Percentiles rank a stretch among this genome's conserved stretches.
These are phyloP conservation scores for Allobates femoralis DNA, from an alignment of 2,797 vertebrate genomes.

Conservation along the genomic window DNA sequence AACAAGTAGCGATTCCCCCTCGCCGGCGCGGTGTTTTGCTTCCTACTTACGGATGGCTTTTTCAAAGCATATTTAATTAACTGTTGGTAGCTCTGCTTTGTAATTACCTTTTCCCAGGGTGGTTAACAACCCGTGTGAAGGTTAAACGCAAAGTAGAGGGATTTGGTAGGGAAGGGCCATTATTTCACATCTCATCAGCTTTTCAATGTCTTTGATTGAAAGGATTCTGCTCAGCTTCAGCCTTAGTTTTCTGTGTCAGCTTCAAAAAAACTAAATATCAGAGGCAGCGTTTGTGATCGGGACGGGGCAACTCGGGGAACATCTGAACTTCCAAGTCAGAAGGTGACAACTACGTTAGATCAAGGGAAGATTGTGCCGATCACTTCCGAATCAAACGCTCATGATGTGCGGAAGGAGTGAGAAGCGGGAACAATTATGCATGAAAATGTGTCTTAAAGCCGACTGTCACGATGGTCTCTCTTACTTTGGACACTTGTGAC, in stretches of 20 bases:
- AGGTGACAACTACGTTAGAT: not conserved
- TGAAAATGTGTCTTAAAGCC: not conserved
- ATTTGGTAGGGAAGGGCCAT: conserved; percentile 40
- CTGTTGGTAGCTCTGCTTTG: conserved; percentile 40
- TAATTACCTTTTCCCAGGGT: conserved; percentile 61
- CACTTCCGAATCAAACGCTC: not conserved
- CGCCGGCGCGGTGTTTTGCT: conserved; percentile 43
- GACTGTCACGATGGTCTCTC: too few relatives aligned
- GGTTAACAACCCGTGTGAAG: conserved; percentile 59
- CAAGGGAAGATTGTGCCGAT: not conserved
- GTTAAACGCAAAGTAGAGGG: conserved; percentile 53
- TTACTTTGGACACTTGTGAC: too few relatives aligned
- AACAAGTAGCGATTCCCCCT: conserved; percentile 35
- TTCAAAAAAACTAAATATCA: conserved; percentile 38
- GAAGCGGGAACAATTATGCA: not conserved
- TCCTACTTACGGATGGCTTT: conserved; percentile 43
- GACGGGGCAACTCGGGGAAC: not conserved
- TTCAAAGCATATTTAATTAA: conserved; percentile 60
- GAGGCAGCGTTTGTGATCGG: conserved; percentile 31
- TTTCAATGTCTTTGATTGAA: conserved; percentile 60
- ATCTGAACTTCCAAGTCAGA: not conserved
- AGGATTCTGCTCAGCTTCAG: conserved; percentile 28
- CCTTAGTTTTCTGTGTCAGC: conserved; percentile 37
- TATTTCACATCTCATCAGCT: conserved; percentile 60
- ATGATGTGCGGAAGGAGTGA: not conserved